Percentiles rank a stretch among this genome's conserved stretches.
Evolutionary conservation across 2,888 invertebrate genomes (phyloP).

Genomic region (Pyrrhosoma nymphula): DNA sequence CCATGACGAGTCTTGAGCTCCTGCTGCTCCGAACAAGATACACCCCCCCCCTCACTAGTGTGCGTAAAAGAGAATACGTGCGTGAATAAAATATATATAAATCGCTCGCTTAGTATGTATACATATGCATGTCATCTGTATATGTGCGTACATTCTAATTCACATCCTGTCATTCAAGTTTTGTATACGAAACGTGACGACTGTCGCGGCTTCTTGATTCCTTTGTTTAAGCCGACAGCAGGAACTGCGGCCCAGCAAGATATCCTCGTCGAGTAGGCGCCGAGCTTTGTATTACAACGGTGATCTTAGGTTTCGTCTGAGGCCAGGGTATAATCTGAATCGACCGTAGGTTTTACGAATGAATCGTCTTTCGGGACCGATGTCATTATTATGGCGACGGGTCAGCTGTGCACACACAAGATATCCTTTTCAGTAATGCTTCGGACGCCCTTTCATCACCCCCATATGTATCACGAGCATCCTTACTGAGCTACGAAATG

Average conservation of each 20-base stretch:
- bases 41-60: neutral
- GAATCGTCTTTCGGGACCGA: neutral
- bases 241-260: neutral
- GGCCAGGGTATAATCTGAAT: neutral
- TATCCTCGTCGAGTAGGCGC: neutral
- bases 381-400: neutral
- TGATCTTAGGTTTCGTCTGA: neutral
- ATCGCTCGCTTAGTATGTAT: neutral
- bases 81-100: neutral
- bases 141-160: neutral
- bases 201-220: neutral
- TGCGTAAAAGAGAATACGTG: neutral
- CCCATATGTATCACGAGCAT: too few relatives aligned
- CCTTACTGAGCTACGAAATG: too few relatives aligned
- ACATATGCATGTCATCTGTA: neutral
- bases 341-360: neutral
- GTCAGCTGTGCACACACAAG: neutral
- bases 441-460: too few relatives aligned
- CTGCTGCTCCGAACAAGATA: neutral
- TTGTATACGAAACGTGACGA: constrained; percentile 28
- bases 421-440: neutral
- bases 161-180: constrained; percentile 6
- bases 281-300: neutral
- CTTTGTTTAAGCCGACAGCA: neutral
- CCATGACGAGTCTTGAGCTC: neutral